These are phyloP conservation scores for Naja naja DNA, from an alignment of 2,113 vertebrate species.

Conservation along the genomic window DNA sequence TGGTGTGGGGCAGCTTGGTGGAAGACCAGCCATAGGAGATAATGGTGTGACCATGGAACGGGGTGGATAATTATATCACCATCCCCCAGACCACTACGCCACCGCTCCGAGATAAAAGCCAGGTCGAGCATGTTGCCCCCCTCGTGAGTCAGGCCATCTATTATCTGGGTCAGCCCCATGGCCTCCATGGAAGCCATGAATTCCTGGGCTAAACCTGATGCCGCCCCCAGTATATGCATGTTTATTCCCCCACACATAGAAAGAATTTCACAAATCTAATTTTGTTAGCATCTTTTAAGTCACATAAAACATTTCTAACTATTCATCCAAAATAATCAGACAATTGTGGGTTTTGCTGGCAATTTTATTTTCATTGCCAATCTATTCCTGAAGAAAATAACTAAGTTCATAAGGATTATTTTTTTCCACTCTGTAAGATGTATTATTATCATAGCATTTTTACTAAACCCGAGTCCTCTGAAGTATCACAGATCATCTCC, in stretches of 20 bases:
- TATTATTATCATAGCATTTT: background rate
- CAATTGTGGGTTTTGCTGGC: background rate
- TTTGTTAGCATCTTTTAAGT: background rate
- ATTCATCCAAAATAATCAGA: background rate
- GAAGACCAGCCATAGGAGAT: too few species aligned
- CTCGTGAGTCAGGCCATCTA: too few species aligned
- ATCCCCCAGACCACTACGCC: too few species aligned
- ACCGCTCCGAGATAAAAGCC: too few species aligned
- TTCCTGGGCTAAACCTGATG: too few species aligned
- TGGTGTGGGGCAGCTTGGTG: too few species aligned
- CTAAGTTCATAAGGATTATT: background rate
- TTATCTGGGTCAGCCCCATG: too few species aligned
- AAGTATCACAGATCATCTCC: background rate
- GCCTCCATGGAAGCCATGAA: too few species aligned
- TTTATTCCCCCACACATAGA: background rate
- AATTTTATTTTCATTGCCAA: background rate
- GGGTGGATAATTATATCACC: too few species aligned
- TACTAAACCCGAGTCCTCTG: background rate
- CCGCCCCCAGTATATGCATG: too few species aligned
- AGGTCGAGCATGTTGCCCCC: too few species aligned
- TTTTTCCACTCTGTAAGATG: background rate
- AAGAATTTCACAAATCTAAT: background rate
- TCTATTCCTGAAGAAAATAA: background rate
- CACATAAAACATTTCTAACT: background rate
- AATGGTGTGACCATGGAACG: too few species aligned